phyloP scores from a whole-genome alignment of 1,140 invertebrate genomes.

The Colletes latitarsis region DNA sequence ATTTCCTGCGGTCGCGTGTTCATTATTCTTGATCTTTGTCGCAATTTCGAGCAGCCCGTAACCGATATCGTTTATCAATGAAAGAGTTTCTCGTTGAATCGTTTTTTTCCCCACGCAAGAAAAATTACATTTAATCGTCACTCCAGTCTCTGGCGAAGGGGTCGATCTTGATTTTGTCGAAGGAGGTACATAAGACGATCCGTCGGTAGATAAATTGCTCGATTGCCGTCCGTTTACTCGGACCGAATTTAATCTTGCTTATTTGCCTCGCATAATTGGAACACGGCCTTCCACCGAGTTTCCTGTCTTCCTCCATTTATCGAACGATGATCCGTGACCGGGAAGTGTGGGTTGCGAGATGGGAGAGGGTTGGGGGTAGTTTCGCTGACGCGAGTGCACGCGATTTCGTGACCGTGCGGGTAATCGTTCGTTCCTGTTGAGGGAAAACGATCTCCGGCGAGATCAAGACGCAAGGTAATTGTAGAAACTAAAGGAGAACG shows the following conservation, averaged over 20 bases:
- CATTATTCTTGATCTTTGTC: neutral
- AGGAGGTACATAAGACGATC: conserved; percentile 34
- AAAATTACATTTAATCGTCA: neutral
- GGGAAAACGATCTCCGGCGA: neutral
- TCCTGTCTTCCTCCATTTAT: conserved; percentile 32
- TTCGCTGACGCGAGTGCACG: conserved; percentile 13
- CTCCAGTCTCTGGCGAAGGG: neutral
- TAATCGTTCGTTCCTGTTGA: conserved; percentile 34
- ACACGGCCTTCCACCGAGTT: conserved; percentile 30
- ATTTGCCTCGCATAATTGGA: conserved; percentile 61
- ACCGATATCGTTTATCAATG: neutral
- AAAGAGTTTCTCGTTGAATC: neutral
- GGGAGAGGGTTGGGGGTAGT: neutral
- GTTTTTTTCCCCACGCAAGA: neutral
- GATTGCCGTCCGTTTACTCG: conserved; percentile 54
- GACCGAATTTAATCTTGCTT: conserved; percentile 57
- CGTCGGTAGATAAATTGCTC: conserved; percentile 52
- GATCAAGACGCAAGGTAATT: conserved; percentile 16
- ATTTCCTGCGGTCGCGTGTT: conserved; percentile 12
- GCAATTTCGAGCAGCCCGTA: neutral
- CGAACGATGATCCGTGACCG: conserved; percentile 36
- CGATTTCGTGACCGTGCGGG: conserved; percentile 16
- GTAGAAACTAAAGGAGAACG: conserved; percentile 40
- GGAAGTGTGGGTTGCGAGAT: no score
- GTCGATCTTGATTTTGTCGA: conserved; percentile 49